A percentile compares a stretch with the other conserved stretches of the same genome.
Conservation (phyloP, 2,113 vertebrate genomes). For the Nerophis lumbriciformis region DNA sequence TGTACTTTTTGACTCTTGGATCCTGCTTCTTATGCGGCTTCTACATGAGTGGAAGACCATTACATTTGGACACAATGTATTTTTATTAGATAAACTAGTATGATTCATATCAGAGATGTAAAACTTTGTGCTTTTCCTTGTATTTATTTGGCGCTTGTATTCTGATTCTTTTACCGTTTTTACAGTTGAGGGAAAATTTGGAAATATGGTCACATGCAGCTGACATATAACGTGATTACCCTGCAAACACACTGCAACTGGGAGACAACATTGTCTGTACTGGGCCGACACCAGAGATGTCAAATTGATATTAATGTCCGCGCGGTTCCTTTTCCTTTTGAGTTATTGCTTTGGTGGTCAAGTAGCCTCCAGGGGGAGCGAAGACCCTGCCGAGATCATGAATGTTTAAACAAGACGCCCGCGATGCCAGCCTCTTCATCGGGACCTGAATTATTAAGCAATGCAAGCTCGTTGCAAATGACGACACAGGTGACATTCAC, state of each 20-base stretch:
- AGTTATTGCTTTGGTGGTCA: constrained; percentile 60
- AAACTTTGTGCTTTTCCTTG: too few relatives aligned
- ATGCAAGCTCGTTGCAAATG: constrained; percentile 43
- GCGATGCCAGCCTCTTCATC: constrained; percentile 53
- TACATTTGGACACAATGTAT: background rate
- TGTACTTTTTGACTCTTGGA: too few relatives aligned
- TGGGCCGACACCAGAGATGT: constrained; percentile 38
- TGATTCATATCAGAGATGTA: too few relatives aligned
- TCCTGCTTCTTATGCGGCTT: too few relatives aligned
- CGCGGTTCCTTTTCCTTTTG: constrained; percentile 61
- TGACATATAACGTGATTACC: constrained; percentile 2
- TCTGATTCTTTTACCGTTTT: background rate
- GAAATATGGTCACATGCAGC: background rate
- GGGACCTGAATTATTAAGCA: constrained; percentile 64
- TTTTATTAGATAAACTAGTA: too few relatives aligned
- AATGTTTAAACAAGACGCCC: constrained; percentile 67
- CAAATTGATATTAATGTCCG: constrained; percentile 64
- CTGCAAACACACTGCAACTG: background rate
- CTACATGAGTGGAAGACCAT: background rate
- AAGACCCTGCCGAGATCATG: constrained; percentile 56
- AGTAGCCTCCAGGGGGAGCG: constrained; percentile 52
- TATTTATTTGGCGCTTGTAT: too few relatives aligned
- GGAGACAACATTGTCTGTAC: background rate
- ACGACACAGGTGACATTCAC: constrained; percentile 51
- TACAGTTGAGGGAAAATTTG: background rate